Conservation (phyloP, 2,888 invertebrate species). For the Ectropis crepuscularia region DNA sequence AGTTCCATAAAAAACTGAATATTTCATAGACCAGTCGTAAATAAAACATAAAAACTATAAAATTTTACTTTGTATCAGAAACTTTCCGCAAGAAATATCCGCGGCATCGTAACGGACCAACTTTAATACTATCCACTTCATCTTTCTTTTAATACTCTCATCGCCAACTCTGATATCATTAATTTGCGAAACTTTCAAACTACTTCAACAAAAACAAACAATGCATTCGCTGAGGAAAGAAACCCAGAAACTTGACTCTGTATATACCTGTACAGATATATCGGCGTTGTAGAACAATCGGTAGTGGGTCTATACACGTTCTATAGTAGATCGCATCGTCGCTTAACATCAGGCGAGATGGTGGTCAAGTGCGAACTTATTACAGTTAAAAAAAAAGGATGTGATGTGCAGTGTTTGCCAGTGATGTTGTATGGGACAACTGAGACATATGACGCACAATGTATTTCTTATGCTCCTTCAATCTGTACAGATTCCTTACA, state of each 20-base stretch:
- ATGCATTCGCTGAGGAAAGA: slow-evolving; percentile 25
- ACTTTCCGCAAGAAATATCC: slow-evolving; percentile 9
- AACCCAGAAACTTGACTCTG: background rate
- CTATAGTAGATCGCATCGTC: too few relatives aligned
- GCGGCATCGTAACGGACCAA: slow-evolving; percentile 12
- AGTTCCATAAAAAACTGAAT: background rate
- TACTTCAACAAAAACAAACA: slow-evolving; percentile 50
- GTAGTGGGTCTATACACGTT: too few relatives aligned
- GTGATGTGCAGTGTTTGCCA: too few relatives aligned
- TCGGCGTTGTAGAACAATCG: too few relatives aligned
- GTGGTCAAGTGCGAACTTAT: too few relatives aligned
- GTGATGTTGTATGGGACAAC: too few relatives aligned
- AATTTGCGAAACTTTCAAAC: slow-evolving; percentile 37
- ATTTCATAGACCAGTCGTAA: background rate
- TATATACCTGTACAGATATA: too few relatives aligned
- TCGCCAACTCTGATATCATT: slow-evolving; percentile 34
- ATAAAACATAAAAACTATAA: slow-evolving; percentile 5
- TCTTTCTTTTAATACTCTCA: slow-evolving; percentile 26
- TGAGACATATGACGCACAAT: too few relatives aligned
- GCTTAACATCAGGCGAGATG: too few relatives aligned
- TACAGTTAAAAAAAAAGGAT: too few relatives aligned
- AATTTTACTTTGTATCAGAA: background rate
- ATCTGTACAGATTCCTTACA: too few relatives aligned
- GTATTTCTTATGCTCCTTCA: too few relatives aligned
- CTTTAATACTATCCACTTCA: slow-evolving; percentile 20